phyloP scores from a whole-genome alignment of 2,797 vertebrate genomes.

The Enteromius paludinosus region DNA sequence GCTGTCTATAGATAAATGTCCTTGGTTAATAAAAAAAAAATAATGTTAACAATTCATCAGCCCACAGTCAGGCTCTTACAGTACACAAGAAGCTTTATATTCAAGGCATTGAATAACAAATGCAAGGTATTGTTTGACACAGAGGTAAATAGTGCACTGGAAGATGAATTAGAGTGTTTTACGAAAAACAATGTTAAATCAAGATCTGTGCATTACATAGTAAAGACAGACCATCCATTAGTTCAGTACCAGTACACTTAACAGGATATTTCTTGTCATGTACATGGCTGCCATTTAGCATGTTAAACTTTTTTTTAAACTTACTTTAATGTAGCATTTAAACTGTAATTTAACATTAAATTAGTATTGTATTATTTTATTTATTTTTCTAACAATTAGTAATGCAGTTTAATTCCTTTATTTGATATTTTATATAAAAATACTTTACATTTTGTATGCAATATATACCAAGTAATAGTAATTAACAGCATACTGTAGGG shows the following conservation, averaged over 20 bases:
- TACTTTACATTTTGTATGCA: too few relatives aligned
- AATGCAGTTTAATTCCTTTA: background rate
- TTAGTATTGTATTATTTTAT: too few relatives aligned
- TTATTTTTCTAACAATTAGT: too few relatives aligned
- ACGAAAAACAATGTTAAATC: background rate
- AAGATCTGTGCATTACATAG: background rate
- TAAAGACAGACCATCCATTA: background rate
- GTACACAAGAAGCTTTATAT: constrained; percentile 11
- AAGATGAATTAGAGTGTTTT: background rate
- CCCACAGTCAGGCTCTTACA: background rate
- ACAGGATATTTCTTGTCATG: background rate
- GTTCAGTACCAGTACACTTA: background rate
- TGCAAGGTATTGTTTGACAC: background rate
- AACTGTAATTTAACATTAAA: background rate
- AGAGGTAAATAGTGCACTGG: background rate
- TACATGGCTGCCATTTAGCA: background rate
- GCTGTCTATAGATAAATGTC: background rate
- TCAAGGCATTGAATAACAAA: background rate
- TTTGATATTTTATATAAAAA: background rate
- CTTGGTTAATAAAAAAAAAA: constrained; percentile 26
- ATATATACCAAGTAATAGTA: too few relatives aligned
- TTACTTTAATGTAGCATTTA: too few relatives aligned
- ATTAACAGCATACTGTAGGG: too few relatives aligned
- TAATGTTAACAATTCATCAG: constrained; percentile 61
- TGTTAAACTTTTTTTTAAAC: background rate